A percentile compares a stretch with the other conserved stretches of the same genome.
Evolutionary conservation across 2,113 vertebrate species (phyloP).

Genomic region (Romanogobio albipinnatus): DNA sequence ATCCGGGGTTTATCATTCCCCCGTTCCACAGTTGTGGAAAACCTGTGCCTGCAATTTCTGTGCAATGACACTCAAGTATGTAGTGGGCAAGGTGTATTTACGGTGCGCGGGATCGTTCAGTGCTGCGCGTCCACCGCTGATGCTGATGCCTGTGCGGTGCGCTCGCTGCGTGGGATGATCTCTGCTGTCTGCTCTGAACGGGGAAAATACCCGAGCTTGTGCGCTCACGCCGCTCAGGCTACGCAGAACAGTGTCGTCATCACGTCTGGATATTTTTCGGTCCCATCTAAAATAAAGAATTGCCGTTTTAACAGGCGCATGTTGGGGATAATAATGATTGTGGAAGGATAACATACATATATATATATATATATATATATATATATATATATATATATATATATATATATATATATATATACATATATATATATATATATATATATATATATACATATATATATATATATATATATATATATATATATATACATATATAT

Average conservation of each 20-base stretch:
- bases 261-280: slow-evolving; percentile 35
- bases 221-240: neutral
- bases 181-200: slow-evolving; percentile 14
- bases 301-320: neutral
- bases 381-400: too few species aligned
- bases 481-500: too few species aligned
- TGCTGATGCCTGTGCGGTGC: slow-evolving; percentile 5
- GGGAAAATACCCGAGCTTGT: slow-evolving; percentile 21
- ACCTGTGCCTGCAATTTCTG: slow-evolving; percentile 11
- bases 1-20: slow-evolving; percentile 66
- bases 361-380: too few species aligned
- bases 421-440: too few species aligned
- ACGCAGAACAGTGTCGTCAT: slow-evolving; percentile 62
- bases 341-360: neutral
- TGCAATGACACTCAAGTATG: neutral
- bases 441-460: too few species aligned
- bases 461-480: too few species aligned
- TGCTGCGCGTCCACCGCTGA: neutral
- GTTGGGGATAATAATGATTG: neutral
- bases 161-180: slow-evolving; percentile 4
- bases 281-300: neutral
- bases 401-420: too few species aligned
- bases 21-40: slow-evolving; percentile 45
- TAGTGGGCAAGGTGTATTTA: neutral
- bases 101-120: neutral